Evolutionary conservation across 2,113 vertebrate species (phyloP).

Genomic region (Nyctereutes procyonoides): DNA sequence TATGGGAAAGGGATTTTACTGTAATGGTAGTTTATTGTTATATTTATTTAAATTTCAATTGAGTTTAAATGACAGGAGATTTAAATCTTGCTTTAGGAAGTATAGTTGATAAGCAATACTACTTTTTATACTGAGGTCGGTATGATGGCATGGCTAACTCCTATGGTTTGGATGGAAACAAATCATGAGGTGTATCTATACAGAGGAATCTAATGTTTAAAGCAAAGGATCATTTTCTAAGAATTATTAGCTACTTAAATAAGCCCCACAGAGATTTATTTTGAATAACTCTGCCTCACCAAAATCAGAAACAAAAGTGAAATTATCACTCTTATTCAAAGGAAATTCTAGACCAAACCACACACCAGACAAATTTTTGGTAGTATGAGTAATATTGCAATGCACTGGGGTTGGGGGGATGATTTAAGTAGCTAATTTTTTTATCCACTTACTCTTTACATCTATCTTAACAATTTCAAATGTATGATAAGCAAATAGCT

Average conservation of each 20-base stretch:
- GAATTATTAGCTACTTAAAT: neutral
- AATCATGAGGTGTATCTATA: neutral
- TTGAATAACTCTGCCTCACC: neutral
- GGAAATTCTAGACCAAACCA: neutral
- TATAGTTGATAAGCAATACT: neutral
- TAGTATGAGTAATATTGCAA: neutral
- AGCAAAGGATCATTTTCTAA: slow-evolving; percentile 14
- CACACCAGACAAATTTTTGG: neutral
- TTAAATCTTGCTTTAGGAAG: slow-evolving; percentile 28
- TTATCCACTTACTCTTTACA: neutral
- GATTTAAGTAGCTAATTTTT: neutral
- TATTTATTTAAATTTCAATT: slow-evolving; percentile 58
- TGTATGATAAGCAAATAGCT: slow-evolving; percentile 58
- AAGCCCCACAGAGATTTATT: neutral
- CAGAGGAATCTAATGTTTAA: neutral
- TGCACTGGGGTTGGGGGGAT: neutral
- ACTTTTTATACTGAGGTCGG: neutral
- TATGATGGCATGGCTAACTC: neutral
- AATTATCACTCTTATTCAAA: neutral
- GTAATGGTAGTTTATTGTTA: neutral
- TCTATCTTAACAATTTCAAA: slow-evolving; percentile 57
- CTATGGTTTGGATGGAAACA: neutral
- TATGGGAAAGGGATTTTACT: slow-evolving; percentile 4
- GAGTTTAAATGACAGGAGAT: slow-evolving; percentile 46
- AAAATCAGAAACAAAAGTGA: slow-evolving; percentile 38